A percentile compares a stretch with the other conserved stretches of the same genome.
phyloP scores from a whole-genome alignment of 2,888 invertebrate genomes.

The Anticlea derivata region DNA sequence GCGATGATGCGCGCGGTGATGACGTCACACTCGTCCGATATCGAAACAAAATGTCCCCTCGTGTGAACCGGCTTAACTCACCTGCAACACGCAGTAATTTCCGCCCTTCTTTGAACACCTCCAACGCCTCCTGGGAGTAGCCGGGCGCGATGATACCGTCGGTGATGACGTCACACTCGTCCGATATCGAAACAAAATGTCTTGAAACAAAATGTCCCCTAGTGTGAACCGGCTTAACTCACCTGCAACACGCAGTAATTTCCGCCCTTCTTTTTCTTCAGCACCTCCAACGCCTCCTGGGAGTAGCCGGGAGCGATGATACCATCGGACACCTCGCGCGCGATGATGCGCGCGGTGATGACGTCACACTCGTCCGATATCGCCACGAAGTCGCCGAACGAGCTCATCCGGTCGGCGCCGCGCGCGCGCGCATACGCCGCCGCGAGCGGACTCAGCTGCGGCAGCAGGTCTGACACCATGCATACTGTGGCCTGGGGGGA shows the following conservation, averaged over 20 bases:
- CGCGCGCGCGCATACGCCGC: conserved; percentile 97
- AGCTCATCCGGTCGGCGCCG: conserved; percentile 99
- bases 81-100: conserved; percentile 93
- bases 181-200: too few relatives aligned
- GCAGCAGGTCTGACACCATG: conserved; percentile 94
- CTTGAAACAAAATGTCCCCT: too few relatives aligned
- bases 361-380: conserved; percentile 96
- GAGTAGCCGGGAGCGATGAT: conserved; percentile 97
- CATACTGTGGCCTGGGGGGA: conserved; percentile 91
- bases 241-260: conserved; percentile 94
- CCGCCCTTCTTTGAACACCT: conserved; percentile 96
- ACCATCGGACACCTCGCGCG: conserved; percentile 98
- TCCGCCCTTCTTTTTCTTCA: conserved; percentile 98
- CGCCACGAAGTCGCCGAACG: conserved; percentile 99
- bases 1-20: conserved; percentile 96
- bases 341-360: conserved; percentile 95
- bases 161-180: background rate
- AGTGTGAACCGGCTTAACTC: too few relatives aligned
- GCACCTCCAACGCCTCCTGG: conserved; percentile 90
- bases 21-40: conserved; percentile 96
- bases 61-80: too few relatives aligned
- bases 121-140: conserved; percentile 92
- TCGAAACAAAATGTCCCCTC: conserved; percentile 98
- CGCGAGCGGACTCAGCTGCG: conserved; percentile 91
- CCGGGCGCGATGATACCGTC: conserved; percentile 99